Evolutionary conservation across 2,797 vertebrate species (phyloP), one percentile per base, ranked within the genome.

Genomic region (Tokudaia muenninki): DNA sequence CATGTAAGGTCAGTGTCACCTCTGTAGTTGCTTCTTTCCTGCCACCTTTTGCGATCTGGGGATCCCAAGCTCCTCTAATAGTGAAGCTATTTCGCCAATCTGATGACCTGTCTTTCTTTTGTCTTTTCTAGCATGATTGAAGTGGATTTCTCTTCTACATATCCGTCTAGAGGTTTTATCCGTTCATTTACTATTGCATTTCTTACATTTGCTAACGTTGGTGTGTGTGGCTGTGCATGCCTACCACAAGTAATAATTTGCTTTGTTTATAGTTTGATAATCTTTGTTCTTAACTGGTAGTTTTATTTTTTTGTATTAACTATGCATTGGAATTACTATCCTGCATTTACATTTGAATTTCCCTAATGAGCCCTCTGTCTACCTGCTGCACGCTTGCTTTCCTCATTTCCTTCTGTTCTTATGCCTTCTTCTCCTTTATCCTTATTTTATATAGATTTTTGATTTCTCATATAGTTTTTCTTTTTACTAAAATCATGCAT

Each of bases 401-500:
- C 17, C 29, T 6, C 82, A 26, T 22, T 52, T 78, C 34, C 52
- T 61, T 37, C 16, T 78, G 14, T 77, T 65, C 7, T 87, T 67
- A 11, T 9, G 74, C 26, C 17, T 41, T 67, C 12, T 59, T 16
- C 13, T 29, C 16, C 14, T n/a, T 37, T 16, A 47, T 74, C 26
- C 17, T 70, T 65, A 34, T 29, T 37, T 74, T 47, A 21, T 78
- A 24, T 78, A 74, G 11, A n/a, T 78, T 89, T 91, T 89, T 37
- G 67, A 77, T 91, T 92, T 94, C 9, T 95, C 13, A 19, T 87
- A 80, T 95, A 6, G 90, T 80, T 92, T 95, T 95, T 94, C 31
- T 6, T 75, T 79, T 59, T 87, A 79, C 29, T 55, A 86, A 70
- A 70, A 70, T 8, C 26, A 59, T 52, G 74, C n/a, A 10, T 31